phyloP scores from a whole-genome alignment of 2,797 vertebrate genomes.

The Lophotriccus pileatus region DNA sequence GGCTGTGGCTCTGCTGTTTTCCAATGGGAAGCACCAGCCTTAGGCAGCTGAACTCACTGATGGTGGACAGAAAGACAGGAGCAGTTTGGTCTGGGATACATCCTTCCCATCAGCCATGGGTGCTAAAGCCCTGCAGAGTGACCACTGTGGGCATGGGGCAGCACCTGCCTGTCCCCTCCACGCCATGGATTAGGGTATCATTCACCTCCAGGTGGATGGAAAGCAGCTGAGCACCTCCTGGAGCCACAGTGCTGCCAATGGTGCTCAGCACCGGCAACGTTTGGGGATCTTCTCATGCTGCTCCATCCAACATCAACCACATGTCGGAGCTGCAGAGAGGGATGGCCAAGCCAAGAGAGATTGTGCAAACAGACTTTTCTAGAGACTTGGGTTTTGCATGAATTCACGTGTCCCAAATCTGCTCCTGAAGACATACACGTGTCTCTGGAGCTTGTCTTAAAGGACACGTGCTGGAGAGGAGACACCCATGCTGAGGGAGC shows the following conservation, averaged over 20 bases:
- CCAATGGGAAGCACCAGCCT: background rate
- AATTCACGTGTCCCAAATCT: background rate
- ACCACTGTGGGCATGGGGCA: background rate
- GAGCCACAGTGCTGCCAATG: rapidly evolving
- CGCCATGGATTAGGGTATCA: rapidly evolving
- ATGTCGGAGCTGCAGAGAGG: rapidly evolving
- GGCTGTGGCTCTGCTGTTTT: background rate
- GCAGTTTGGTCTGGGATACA: background rate
- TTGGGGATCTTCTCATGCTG: background rate
- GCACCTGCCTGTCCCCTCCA: background rate
- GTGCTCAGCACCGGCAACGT: background rate
- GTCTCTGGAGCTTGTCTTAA: background rate
- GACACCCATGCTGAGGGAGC: background rate
- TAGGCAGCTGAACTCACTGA: background rate
- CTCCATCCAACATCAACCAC: background rate
- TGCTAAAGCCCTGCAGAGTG: background rate
- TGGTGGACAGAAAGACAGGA: background rate
- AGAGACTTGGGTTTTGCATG: background rate
- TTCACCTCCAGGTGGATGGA: background rate
- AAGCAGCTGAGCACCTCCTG: rapidly evolving
- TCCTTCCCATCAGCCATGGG: background rate
- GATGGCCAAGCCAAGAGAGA: background rate
- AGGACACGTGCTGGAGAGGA: background rate
- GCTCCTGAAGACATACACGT: background rate
- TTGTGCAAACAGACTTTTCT: background rate